Percentiles rank a stretch among this genome's conserved stretches.
Evolutionary conservation across 2,888 invertebrate species (phyloP).

Genomic region (Choristoneura rosaceana): DNA sequence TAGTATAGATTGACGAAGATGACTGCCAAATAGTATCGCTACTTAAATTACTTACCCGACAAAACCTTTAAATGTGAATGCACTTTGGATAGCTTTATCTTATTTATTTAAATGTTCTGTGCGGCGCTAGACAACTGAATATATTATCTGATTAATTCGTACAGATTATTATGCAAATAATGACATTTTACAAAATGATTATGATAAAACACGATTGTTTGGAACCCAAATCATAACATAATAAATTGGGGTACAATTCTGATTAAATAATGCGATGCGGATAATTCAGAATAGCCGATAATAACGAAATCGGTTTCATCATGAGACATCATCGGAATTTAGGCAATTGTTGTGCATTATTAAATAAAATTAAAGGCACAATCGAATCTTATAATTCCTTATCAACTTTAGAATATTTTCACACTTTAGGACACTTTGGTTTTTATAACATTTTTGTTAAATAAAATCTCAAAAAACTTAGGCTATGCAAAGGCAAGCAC

Average conservation of each 20-base stretch:
- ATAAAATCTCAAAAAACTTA: too few species aligned
- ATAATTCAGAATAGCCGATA: too few species aligned
- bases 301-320: not conserved
- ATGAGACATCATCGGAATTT: not conserved
- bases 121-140: not conserved
- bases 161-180: conserved; percentile 4
- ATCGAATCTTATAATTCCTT: too few species aligned
- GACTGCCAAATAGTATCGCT: too few species aligned
- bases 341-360: not conserved
- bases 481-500: too few species aligned
- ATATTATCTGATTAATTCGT: not conserved
- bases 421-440: too few species aligned
- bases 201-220: not conserved
- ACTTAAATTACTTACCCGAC: too few species aligned
- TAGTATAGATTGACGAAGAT: too few species aligned
- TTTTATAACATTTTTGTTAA: too few species aligned
- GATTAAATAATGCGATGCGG: too few species aligned
- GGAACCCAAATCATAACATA: not conserved
- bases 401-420: too few species aligned
- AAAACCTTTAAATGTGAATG: not conserved
- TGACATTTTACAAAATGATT: not conserved
- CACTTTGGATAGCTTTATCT: not conserved
- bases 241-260: not conserved
- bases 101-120: not conserved
- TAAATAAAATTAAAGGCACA: too few species aligned